These are phyloP conservation scores for Harlomillsia oculata DNA, from an alignment of 1,140 invertebrate species.

Conservation along the genomic window DNA sequence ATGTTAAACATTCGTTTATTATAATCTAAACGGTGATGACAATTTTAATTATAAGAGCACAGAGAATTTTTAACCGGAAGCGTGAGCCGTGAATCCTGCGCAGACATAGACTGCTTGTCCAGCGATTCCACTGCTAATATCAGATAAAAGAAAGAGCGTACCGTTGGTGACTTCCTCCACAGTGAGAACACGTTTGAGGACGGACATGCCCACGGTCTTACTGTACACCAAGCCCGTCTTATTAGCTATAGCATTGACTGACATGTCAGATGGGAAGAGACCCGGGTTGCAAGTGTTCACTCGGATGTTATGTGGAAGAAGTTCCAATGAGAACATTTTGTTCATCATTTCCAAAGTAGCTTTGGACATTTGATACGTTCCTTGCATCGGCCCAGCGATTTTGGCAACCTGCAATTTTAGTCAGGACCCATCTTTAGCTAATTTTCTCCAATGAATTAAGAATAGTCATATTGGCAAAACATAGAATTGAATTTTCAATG, in stretches of 20 bases:
- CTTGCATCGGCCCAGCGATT: background rate
- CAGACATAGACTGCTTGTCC: background rate
- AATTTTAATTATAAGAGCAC: too few species aligned
- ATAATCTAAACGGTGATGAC: too few species aligned
- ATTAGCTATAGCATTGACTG: background rate
- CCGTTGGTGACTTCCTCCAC: background rate
- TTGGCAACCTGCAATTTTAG: background rate
- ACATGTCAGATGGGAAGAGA: slow-evolving; percentile 3
- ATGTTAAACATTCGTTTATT: too few species aligned
- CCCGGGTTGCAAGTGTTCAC: slow-evolving; percentile 13
- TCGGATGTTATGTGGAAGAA: slow-evolving; percentile 15
- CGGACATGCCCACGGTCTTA: background rate
- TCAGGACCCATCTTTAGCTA: too few species aligned
- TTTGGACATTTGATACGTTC: background rate
- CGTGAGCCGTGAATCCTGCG: background rate
- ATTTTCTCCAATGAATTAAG: too few species aligned
- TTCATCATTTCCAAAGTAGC: background rate
- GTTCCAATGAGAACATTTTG: slow-evolving; percentile 8
- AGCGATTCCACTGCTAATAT: slow-evolving; percentile 1
- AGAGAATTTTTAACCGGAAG: too few species aligned
- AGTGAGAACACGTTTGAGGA: background rate
- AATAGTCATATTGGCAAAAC: too few species aligned
- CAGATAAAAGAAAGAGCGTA: slow-evolving; percentile 1
- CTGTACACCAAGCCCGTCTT: background rate
- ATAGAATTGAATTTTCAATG: background rate